phyloP scores from a whole-genome alignment of 2,797 vertebrate species.

The Synanceia verrucosa region DNA sequence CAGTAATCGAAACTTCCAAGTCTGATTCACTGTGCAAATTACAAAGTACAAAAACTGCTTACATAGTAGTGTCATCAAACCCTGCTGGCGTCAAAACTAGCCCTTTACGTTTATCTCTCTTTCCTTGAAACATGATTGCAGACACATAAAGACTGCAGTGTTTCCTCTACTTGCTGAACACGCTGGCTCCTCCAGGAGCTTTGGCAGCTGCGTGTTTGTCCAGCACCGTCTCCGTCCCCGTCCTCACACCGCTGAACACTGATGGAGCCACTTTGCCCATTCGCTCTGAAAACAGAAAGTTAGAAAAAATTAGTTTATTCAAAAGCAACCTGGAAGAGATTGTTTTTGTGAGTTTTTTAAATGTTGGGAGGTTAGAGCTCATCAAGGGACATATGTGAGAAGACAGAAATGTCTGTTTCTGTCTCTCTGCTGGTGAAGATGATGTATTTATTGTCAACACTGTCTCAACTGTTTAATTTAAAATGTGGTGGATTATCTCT shows the following conservation, averaged over 20 bases:
- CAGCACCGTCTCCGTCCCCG: slow-evolving; percentile 89
- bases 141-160: not conserved
- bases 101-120: not conserved
- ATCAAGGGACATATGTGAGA: no score
- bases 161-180: slow-evolving; percentile 83
- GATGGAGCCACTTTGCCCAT: slow-evolving; percentile 90
- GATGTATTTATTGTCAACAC: not conserved
- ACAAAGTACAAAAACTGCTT: not conserved
- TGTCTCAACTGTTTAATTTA: not conserved
- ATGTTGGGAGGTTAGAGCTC: no score
- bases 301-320: no score
- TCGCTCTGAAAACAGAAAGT: slow-evolving; percentile 84
- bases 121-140: not conserved
- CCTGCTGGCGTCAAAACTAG: not conserved
- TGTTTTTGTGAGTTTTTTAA: no score
- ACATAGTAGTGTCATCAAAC: not conserved
- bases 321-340: no score
- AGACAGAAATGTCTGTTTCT: no score
- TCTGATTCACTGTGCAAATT: not conserved
- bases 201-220: slow-evolving; percentile 80
- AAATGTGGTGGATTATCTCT: not conserved
- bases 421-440: no score
- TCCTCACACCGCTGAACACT: slow-evolving; percentile 88
- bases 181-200: slow-evolving; percentile 85
- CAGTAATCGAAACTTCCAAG: not conserved